These are phyloP conservation scores for Philypnodon macrostomus DNA, from an alignment of 2,797 vertebrate genomes.

Conservation along the genomic window DNA sequence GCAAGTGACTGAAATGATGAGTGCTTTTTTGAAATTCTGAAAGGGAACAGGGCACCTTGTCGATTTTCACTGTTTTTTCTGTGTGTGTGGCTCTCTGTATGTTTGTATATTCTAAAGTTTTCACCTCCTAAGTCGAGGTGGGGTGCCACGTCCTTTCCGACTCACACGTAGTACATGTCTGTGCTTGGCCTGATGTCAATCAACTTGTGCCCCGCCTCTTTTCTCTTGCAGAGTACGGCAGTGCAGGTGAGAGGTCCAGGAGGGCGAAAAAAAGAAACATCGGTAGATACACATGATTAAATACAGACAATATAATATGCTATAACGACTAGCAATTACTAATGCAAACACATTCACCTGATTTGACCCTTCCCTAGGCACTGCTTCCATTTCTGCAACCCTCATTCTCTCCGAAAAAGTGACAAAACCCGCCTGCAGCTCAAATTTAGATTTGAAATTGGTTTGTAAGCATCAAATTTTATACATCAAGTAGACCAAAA, in stretches of 20 bases:
- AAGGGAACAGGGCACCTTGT: conserved; percentile 63
- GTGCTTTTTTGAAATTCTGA: conserved; percentile 58
- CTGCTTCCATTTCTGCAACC: conserved; percentile 75
- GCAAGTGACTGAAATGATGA: conserved; percentile 81
- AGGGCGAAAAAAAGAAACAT: conserved; percentile 85
- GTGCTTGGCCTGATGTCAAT: conserved; percentile 82
- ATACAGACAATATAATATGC: conserved; percentile 51
- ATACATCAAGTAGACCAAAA: conserved; percentile 42
- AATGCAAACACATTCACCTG: conserved; percentile 41
- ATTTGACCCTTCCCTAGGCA: conserved; percentile 68
- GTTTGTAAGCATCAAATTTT: conserved; percentile 19
- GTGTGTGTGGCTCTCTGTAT: conserved; percentile 16
- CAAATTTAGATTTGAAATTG: conserved; percentile 41
- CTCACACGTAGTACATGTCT: conserved; percentile 71
- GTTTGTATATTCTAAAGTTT: conserved; percentile 45
- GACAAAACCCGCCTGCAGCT: conserved; percentile 65
- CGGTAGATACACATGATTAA: conserved; percentile 82
- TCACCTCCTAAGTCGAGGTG: conserved; percentile 59
- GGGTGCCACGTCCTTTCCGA: conserved; percentile 63
- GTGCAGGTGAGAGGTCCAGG: conserved; percentile 85
- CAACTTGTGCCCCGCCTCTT: conserved; percentile 80
- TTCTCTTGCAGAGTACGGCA: conserved; percentile 86
- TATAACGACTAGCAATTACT: conserved; percentile 22
- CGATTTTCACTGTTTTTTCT: conserved; percentile 22
- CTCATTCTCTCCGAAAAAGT: conserved; percentile 62